A percentile compares a stretch with the other conserved stretches of the same genome.
These are phyloP conservation scores for Macaria liturata DNA, from an alignment of 2,888 invertebrate species.

Conservation along the genomic window DNA sequence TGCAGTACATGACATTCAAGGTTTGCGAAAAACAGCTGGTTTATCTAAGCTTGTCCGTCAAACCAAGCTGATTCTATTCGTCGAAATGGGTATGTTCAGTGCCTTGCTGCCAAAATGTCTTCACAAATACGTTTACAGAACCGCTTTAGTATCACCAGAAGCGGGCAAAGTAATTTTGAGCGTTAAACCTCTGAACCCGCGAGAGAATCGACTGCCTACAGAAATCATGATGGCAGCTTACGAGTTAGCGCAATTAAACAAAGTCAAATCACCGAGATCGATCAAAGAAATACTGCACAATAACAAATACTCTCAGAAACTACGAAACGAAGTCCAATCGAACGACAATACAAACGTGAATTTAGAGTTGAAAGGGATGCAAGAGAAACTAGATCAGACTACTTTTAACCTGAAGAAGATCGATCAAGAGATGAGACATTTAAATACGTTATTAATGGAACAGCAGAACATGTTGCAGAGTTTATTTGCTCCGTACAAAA, in stretches of 20 bases:
- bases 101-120: constrained; percentile 89
- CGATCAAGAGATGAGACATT: constrained; percentile 86
- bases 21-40: constrained; percentile 92
- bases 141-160: constrained; percentile 91
- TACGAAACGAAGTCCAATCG: constrained; percentile 80
- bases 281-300: constrained; percentile 84
- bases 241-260: constrained; percentile 89
- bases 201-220: constrained; percentile 90
- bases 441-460: constrained; percentile 79
- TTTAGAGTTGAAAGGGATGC: constrained; percentile 84
- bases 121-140: constrained; percentile 89
- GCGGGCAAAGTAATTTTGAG: constrained; percentile 91
- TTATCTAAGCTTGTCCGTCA: constrained; percentile 92
- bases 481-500: constrained; percentile 53
- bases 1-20: constrained; percentile 94
- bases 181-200: constrained; percentile 91
- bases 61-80: constrained; percentile 92
- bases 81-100: constrained; percentile 91
- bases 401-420: constrained; percentile 87
- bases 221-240: constrained; percentile 91
- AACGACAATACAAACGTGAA: constrained; percentile 69
- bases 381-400: constrained; percentile 87
- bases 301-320: constrained; percentile 84
- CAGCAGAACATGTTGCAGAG: constrained; percentile 69
- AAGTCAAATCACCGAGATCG: constrained; percentile 85